These are phyloP conservation scores for Aplodontia rufa DNA, from an alignment of 2,113 vertebrate species.

Conservation along the genomic window DNA sequence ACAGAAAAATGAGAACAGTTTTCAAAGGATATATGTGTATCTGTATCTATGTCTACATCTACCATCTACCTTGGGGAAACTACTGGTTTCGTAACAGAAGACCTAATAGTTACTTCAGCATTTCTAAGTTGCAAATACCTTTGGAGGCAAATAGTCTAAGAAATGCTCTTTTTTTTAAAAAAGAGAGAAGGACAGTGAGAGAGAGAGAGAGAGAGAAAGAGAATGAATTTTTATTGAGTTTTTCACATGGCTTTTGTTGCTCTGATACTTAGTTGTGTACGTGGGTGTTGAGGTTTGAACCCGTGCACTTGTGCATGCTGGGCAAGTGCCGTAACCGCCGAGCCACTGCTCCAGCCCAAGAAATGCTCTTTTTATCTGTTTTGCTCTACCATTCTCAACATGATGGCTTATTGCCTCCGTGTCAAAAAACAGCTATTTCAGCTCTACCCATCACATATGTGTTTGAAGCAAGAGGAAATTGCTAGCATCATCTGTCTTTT, in stretches of 20 bases:
- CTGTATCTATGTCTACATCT: neutral
- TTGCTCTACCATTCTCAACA: neutral
- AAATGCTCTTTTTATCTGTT: neutral
- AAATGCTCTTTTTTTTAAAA: neutral
- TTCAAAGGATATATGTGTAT: neutral
- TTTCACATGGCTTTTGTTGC: no score
- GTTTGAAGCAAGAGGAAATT: neutral
- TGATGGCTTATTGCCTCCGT: neutral
- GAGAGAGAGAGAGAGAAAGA: no score
- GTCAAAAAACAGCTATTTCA: neutral
- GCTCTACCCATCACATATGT: neutral
- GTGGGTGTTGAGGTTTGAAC: no score
- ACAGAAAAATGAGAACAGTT: neutral
- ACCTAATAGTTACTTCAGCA: neutral
- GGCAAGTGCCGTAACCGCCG: no score
- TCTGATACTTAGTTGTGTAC: no score
- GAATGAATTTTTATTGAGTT: no score
- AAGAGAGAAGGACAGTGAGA: no score
- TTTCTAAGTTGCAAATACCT: neutral
- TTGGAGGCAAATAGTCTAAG: neutral
- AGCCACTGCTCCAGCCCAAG: no score
- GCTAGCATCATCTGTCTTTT: neutral
- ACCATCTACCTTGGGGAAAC: neutral
- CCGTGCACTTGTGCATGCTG: no score
- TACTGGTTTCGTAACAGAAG: neutral